Percentiles rank a stretch among this genome's conserved stretches.
phyloP scores from a whole-genome alignment of 2,888 invertebrate genomes.

The Melinopterus prodromus region DNA sequence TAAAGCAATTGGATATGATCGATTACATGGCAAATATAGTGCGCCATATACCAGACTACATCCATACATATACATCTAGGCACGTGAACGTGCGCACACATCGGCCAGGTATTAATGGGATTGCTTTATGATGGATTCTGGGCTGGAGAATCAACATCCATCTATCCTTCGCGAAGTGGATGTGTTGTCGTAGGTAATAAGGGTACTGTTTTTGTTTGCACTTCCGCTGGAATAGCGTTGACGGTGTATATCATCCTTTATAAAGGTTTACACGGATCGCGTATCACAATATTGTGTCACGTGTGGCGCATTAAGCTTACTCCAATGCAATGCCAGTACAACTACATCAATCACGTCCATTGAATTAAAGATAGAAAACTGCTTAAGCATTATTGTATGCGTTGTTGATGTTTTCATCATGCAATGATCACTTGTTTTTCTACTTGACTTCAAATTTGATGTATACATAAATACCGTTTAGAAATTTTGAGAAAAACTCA shows the following conservation, averaged over 20 bases:
- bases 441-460: too few relatives aligned
- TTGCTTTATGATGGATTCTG: not conserved
- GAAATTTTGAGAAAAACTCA: too few relatives aligned
- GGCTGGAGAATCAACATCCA: not conserved
- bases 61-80: not conserved
- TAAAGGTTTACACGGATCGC: not conserved
- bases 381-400: too few relatives aligned
- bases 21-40: slow-evolving; percentile 21
- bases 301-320: too few relatives aligned
- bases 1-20: slow-evolving; percentile 25
- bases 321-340: too few relatives aligned
- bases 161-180: not conserved
- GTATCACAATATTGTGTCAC: not conserved
- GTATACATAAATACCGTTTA: too few relatives aligned
- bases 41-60: not conserved
- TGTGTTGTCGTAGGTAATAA: not conserved
- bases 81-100: not conserved
- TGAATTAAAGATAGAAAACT: too few relatives aligned
- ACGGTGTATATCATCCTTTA: not conserved
- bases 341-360: too few relatives aligned
- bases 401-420: too few relatives aligned
- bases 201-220: not conserved
- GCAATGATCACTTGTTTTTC: too few relatives aligned
- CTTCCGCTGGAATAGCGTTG: not conserved
- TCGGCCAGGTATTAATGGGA: not conserved